A percentile compares a stretch with the other conserved stretches of the same genome.
Conservation (phyloP, 2,797 vertebrate species). For the Cetoscarus ocellatus region DNA sequence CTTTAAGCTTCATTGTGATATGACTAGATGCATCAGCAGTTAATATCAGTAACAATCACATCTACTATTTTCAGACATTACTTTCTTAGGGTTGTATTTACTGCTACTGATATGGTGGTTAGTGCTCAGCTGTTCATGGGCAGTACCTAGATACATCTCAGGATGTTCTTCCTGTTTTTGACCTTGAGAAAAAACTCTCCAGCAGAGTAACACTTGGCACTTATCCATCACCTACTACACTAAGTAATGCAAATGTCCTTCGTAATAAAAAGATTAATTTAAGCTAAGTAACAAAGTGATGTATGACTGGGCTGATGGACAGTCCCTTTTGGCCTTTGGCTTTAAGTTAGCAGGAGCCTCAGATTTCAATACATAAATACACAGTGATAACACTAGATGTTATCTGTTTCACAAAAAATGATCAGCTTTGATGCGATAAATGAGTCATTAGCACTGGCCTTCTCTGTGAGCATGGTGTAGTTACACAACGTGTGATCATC, state of each 20-base stretch:
- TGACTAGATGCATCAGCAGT: too few species aligned
- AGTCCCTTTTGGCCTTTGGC: not conserved
- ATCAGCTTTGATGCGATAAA: fast-evolving
- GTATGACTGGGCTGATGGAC: too few species aligned
- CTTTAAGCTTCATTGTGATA: too few species aligned
- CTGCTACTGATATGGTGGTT: too few species aligned
- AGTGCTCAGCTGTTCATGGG: too few species aligned
- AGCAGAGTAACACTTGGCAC: not conserved
- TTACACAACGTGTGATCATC: slow-evolving; percentile 50
- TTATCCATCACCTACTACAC: not conserved
- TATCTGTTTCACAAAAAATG: not conserved
- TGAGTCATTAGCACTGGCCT: not conserved
- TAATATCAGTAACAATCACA: too few species aligned
- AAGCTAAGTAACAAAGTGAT: not conserved
- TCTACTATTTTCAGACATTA: too few species aligned
- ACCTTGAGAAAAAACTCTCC: slow-evolving; percentile 62
- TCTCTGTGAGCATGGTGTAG: not conserved
- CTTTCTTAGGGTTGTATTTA: too few species aligned
- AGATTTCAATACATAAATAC: not conserved
- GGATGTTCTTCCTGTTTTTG: slow-evolving; percentile 28
- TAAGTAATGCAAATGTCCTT: not conserved
- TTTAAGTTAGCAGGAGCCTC: not conserved
- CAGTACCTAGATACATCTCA: not conserved
- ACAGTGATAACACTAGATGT: not conserved
- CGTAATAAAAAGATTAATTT: not conserved